These are phyloP conservation scores for Dermatemys mawii DNA, from an alignment of 2,113 vertebrate genomes.

Conservation along the genomic window DNA sequence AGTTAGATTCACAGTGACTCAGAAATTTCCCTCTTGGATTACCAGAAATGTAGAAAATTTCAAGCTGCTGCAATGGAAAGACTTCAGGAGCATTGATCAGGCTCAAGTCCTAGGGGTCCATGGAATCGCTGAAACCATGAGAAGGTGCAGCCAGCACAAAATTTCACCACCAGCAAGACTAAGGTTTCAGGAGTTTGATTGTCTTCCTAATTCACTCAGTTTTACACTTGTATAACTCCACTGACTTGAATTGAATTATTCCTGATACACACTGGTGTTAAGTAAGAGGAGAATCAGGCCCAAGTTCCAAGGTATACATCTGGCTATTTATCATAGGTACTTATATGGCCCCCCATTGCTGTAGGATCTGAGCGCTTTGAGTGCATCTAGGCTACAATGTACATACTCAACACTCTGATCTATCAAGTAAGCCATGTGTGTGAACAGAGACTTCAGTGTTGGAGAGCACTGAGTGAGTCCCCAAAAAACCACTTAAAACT, in stretches of 20 bases:
- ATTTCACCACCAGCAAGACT: constrained; percentile 30
- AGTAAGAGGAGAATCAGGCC: background rate
- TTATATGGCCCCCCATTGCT: background rate
- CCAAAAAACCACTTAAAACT: background rate
- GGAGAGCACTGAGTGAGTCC: background rate
- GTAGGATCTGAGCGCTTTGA: background rate
- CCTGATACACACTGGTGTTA: background rate
- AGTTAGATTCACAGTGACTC: background rate
- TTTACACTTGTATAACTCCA: background rate
- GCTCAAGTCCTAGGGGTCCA: constrained; percentile 25
- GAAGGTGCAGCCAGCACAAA: constrained; percentile 47
- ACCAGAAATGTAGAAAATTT: constrained; percentile 34
- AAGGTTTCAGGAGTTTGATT: background rate
- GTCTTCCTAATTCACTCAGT: background rate
- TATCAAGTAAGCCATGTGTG: background rate
- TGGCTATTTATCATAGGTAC: background rate
- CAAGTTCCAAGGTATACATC: background rate
- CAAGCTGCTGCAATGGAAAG: background rate
- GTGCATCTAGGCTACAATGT: background rate
- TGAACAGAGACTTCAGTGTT: background rate
- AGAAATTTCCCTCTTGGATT: background rate
- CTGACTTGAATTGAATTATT: background rate
- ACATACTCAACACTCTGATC: background rate
- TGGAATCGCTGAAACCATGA: constrained; percentile 38
- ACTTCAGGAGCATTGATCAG: constrained; percentile 47